phyloP scores from a whole-genome alignment of 2,888 invertebrate species.

The Calliopum simillimum region DNA sequence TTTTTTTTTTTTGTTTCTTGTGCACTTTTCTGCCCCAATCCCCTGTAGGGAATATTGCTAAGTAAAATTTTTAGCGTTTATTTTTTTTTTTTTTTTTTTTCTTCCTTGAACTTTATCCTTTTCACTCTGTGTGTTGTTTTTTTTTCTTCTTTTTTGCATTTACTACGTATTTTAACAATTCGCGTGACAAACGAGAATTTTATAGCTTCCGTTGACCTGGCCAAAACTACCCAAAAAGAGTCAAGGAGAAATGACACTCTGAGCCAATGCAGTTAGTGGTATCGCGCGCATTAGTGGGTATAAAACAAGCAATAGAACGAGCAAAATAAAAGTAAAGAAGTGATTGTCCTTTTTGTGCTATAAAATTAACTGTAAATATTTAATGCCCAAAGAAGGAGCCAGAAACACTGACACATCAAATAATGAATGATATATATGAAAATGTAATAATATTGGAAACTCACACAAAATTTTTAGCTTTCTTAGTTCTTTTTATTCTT shows the following conservation, averaged over 20 bases:
- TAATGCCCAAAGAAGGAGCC: constrained; percentile 56
- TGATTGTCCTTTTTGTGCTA: constrained; percentile 64
- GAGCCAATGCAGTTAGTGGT: neutral
- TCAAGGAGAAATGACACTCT: neutral
- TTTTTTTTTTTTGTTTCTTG: constrained; percentile 42
- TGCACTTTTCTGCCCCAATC: constrained; percentile 33
- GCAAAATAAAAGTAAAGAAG: constrained; percentile 57
- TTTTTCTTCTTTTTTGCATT: constrained; percentile 37
- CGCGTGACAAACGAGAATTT: constrained; percentile 68
- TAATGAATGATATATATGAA: neutral
- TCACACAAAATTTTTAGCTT: too few relatives aligned
- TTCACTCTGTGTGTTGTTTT: constrained; percentile 31
- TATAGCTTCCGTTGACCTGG: constrained; percentile 68
- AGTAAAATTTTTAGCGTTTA: neutral
- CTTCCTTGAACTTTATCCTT: constrained; percentile 9
- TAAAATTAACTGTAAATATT: constrained; percentile 68
- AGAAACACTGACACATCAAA: neutral
- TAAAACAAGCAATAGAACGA: constrained; percentile 57
- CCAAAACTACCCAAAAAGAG: constrained; percentile 51
- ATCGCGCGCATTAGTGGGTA: constrained; percentile 18
- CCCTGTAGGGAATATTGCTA: constrained; percentile 26
- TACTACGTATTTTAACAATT: constrained; percentile 51
- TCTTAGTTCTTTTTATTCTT: too few relatives aligned
- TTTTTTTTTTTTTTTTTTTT: constrained; percentile 13
- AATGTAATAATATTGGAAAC: constrained; percentile 8